phyloP scores from a whole-genome alignment of 2,888 invertebrate genomes.

The Pachymerium ferrugineum region DNA sequence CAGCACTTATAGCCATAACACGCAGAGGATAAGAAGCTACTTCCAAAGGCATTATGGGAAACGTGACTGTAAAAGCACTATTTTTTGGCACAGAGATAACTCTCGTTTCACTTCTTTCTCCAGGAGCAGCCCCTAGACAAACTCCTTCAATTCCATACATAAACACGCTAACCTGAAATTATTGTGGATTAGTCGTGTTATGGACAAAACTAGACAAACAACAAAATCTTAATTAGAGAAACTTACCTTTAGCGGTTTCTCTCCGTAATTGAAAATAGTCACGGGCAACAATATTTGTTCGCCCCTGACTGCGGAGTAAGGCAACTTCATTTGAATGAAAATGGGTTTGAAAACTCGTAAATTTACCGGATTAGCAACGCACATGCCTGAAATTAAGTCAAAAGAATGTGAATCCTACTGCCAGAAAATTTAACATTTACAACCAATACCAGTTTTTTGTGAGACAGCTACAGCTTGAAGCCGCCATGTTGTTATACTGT shows the following conservation, averaged over 20 bases:
- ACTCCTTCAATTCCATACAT: conserved; percentile 28
- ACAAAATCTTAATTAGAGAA: neutral
- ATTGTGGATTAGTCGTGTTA: too few relatives aligned
- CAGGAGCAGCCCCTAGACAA: conserved; percentile 21
- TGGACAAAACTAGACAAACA: too few relatives aligned
- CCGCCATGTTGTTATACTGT: conserved; percentile 29
- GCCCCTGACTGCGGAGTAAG: conserved; percentile 2
- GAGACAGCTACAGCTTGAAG: conserved; percentile 28
- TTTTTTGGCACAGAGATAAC: neutral
- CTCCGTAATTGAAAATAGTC: conserved; percentile 31
- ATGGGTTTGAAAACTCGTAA: conserved; percentile 14
- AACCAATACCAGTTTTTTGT: conserved; percentile 5
- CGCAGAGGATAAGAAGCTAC: neutral
- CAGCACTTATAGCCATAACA: conserved; percentile 9
- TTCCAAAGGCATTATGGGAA: conserved; percentile 30
- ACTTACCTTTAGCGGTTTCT: neutral
- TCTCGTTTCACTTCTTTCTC: neutral
- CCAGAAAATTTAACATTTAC: neutral
- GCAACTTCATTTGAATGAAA: conserved; percentile 29
- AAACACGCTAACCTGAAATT: conserved; percentile 1
- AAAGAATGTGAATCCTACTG: neutral
- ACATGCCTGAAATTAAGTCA: neutral
- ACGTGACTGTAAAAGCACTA: conserved; percentile 18
- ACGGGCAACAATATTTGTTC: conserved; percentile 27
- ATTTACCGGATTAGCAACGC: neutral